Conservation (phyloP, 1,140 invertebrate species). For the Neomicropteryx cornuta region DNA sequence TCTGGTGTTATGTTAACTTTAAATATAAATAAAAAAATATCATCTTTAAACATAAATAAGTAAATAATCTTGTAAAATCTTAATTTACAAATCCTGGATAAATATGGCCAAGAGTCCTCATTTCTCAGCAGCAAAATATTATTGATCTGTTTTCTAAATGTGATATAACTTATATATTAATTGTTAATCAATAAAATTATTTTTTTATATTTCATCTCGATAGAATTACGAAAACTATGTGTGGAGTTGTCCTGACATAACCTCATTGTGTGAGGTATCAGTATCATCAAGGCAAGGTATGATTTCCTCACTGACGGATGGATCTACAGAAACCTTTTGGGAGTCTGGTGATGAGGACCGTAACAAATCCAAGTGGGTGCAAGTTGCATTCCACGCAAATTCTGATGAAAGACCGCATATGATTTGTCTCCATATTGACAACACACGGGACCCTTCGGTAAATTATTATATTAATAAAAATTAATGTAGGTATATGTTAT, state of each 20-base stretch:
- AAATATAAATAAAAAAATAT: no score
- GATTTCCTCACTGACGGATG: slow-evolving; percentile 84
- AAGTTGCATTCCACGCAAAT: slow-evolving; percentile 32
- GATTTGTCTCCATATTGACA: slow-evolving; percentile 85
- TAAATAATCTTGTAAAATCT: no score
- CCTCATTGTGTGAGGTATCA: slow-evolving; percentile 64
- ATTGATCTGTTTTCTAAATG: no score
- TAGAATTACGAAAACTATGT: slow-evolving; percentile 25
- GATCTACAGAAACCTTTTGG: slow-evolving; percentile 97
- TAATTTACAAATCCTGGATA: no score
- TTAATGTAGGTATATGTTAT: slow-evolving; percentile 6
- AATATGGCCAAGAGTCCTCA: no score
- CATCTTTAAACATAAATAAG: no score
- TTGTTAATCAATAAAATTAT: no score
- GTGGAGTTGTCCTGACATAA: slow-evolving; percentile 44
- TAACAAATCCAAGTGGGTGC: slow-evolving; percentile 73
- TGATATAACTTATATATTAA: no score
- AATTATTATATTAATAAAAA: slow-evolving; percentile 21
- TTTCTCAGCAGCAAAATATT: no score
- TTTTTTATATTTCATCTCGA: no score
- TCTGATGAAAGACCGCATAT: slow-evolving; percentile 49
- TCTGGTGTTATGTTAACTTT: no score
- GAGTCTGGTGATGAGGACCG: slow-evolving; percentile 95
- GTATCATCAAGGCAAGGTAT: slow-evolving; percentile 89
- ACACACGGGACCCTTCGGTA: slow-evolving; percentile 80